Evolutionary conservation across 30 jellyfish, hydroid and myxozoan species (phyloP).

Genomic region (Cassiopea xamachana): DNA sequence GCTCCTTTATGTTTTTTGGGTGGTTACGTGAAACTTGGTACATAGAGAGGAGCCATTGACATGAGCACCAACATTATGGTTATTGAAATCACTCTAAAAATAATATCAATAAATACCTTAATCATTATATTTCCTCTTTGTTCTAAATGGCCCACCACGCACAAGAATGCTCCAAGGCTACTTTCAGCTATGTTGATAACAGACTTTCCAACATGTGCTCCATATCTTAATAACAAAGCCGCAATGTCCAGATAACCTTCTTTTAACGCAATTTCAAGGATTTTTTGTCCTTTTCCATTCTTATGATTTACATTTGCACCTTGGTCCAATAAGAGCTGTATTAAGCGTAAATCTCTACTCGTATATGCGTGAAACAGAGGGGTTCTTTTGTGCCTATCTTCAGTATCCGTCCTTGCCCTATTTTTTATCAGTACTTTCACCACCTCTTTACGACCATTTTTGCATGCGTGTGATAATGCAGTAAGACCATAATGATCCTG

Average conservation of each 20-base stretch:
- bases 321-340: constrained; percentile 43
- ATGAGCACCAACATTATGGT: too few species aligned
- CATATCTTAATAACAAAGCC: constrained; percentile 36
- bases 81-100: too few species aligned
- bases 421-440: constrained; percentile 47
- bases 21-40: too few species aligned
- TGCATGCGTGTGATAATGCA: constrained; percentile 56
- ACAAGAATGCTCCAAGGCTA: constrained; percentile 22
- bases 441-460: constrained; percentile 31
- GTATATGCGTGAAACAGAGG: constrained; percentile 67
- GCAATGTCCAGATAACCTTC: constrained; percentile 36
- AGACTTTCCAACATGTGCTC: constrained; percentile 60
- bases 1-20: too few species aligned
- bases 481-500: constrained; percentile 58
- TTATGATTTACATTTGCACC: constrained; percentile 54
- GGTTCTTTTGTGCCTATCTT: constrained; percentile 32
- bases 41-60: too few species aligned
- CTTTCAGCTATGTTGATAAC: constrained; percentile 41
- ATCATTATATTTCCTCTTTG: constrained; percentile 66
- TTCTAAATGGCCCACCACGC: constrained; percentile 50
- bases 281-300: constrained; percentile 25
- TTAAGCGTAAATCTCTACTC: constrained; percentile 18
- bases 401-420: constrained; percentile 46
- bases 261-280: constrained; percentile 51
- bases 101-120: constrained; percentile 13